Conservation (phyloP, 2,113 vertebrate species). For the Nerophis ophidion region DNA sequence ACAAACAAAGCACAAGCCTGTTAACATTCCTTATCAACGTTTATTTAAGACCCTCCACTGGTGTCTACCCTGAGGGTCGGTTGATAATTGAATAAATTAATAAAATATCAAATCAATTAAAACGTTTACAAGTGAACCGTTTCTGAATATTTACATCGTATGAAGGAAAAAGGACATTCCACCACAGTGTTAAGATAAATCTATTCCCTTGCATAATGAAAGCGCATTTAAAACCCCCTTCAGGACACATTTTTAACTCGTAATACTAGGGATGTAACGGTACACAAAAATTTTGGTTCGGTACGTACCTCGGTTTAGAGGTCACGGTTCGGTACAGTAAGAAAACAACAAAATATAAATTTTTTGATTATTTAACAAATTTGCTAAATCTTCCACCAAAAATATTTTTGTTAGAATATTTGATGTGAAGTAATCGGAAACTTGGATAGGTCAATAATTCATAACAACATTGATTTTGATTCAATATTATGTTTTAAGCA, state of each 20-base stretch:
- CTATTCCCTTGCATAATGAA: slow-evolving; percentile 7
- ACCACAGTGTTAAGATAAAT: slow-evolving; percentile 2
- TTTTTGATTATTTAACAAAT: too few relatives aligned
- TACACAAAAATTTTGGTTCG: too few relatives aligned
- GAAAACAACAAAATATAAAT: too few relatives aligned
- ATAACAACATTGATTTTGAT: too few relatives aligned
- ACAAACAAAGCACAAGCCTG: not conserved
- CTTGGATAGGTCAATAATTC: too few relatives aligned
- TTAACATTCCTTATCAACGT: not conserved
- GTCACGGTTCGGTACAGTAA: too few relatives aligned
- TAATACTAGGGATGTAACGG: too few relatives aligned
- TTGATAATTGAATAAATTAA: not conserved
- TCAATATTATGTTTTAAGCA: too few relatives aligned
- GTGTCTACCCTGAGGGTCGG: not conserved
- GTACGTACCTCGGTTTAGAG: too few relatives aligned
- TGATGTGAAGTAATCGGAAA: too few relatives aligned
- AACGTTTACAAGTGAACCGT: not conserved
- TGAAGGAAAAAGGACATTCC: not conserved
- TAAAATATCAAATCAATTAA: not conserved
- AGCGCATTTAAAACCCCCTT: slow-evolving; percentile 1
- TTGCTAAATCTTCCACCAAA: too few relatives aligned
- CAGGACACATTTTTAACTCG: not conserved
- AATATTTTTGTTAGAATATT: too few relatives aligned
- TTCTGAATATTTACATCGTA: not conserved
- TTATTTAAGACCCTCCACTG: not conserved